phyloP scores from a whole-genome alignment of 2,888 invertebrate genomes.

The Gandaritis pyraliata region DNA sequence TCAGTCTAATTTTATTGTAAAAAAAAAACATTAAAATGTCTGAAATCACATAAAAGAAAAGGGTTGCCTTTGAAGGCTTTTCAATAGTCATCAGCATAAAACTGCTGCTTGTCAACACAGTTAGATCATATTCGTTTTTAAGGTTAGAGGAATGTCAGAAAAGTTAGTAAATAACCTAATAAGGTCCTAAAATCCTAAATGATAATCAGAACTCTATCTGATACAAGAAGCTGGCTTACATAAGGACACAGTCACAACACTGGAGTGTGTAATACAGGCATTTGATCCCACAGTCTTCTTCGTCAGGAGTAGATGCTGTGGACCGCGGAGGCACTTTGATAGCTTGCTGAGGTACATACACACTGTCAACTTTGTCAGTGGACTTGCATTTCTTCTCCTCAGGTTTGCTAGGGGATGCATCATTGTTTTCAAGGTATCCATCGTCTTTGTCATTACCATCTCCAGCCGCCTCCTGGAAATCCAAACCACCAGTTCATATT shows the following conservation, averaged over 20 bases:
- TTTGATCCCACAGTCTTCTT: slow-evolving; percentile 85
- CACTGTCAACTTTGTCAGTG: slow-evolving; percentile 72
- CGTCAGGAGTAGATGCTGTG: slow-evolving; percentile 65
- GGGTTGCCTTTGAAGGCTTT: too few relatives aligned
- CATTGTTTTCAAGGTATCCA: slow-evolving; percentile 60
- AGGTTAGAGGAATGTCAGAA: neutral
- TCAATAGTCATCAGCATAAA: neutral
- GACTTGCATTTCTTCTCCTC: slow-evolving; percentile 53
- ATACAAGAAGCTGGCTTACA: slow-evolving; percentile 53
- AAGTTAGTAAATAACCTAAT: neutral
- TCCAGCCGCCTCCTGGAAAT: slow-evolving; percentile 65
- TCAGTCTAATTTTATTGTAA: too few relatives aligned
- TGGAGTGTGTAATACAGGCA: slow-evolving; percentile 86
- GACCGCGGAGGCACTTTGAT: slow-evolving; percentile 45
- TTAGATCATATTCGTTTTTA: neutral
- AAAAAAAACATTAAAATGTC: too few relatives aligned
- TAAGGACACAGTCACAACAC: slow-evolving; percentile 86
- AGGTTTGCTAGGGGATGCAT: slow-evolving; percentile 47
- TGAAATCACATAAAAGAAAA: too few relatives aligned
- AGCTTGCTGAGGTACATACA: slow-evolving; percentile 60
- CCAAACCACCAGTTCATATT: slow-evolving; percentile 1
- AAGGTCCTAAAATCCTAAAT: too few relatives aligned
- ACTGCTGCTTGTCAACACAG: neutral
- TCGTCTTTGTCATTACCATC: slow-evolving; percentile 57
- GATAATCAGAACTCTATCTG: neutral